These are phyloP conservation scores for Entelurus aequoreus DNA, from an alignment of 2,113 vertebrate genomes.

Conservation along the genomic window DNA sequence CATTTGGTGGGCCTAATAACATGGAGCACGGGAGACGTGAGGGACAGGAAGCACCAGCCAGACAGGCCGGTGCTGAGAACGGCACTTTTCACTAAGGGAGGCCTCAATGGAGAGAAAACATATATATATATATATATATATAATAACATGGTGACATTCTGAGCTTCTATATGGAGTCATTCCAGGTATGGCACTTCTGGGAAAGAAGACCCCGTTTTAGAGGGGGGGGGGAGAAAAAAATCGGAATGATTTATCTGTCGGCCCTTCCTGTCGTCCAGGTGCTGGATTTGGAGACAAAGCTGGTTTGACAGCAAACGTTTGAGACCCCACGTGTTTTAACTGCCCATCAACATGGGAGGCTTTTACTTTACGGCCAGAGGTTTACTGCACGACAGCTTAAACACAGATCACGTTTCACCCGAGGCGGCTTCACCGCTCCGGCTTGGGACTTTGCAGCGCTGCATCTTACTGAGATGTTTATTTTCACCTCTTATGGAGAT, in stretches of 20 bases:
- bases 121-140: no score
- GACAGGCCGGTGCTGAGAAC: constrained; percentile 83
- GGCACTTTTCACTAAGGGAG: constrained; percentile 71
- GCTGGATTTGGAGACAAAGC: constrained; percentile 34
- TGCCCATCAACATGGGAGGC: constrained; percentile 67
- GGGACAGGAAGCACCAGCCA: constrained; percentile 83
- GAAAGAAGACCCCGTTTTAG: constrained; percentile 1
- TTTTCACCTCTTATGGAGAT: no score
- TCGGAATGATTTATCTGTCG: constrained; percentile 7
- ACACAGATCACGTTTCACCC: constrained; percentile 66
- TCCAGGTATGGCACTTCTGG: constrained; percentile 49
- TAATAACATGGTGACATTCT: constrained; percentile 73
- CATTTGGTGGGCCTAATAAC: constrained; percentile 80
- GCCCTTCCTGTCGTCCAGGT: constrained; percentile 26
- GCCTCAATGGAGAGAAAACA: constrained; percentile 56
- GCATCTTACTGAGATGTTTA: no score
- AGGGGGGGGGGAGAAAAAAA: constrained; percentile 8
- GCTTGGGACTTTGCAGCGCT: no score
- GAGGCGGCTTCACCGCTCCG: constrained; percentile 56
- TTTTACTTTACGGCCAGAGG: constrained; percentile 62
- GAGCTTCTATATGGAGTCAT: constrained; percentile 55
- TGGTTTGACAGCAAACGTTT: constrained; percentile 54
- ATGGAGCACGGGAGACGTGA: constrained; percentile 71
- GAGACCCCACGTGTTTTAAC: constrained; percentile 67
- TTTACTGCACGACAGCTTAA: constrained; percentile 70